These are phyloP conservation scores for Indicator indicator DNA, from an alignment of 2,113 vertebrate species.

Conservation along the genomic window DNA sequence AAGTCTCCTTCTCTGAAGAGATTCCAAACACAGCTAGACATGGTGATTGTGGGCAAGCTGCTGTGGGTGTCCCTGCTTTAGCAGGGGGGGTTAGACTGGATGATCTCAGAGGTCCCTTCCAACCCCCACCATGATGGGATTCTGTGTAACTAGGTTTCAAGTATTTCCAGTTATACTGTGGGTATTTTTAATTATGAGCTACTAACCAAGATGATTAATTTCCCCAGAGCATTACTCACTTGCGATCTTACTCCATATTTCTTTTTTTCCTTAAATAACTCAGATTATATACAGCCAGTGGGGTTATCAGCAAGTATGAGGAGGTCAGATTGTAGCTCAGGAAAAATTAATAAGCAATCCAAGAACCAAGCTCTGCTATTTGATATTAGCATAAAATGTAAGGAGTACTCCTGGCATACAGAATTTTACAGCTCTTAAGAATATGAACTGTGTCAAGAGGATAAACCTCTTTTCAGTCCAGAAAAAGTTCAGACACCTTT, in stretches of 20 bases:
- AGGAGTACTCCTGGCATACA: background rate
- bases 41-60: no score
- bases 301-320: background rate
- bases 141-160: background rate
- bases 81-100: no score
- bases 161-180: background rate
- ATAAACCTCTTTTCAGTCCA: background rate
- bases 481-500: background rate
- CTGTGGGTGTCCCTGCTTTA: no score
- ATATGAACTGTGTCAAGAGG: background rate
- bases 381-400: background rate
- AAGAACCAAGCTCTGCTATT: background rate
- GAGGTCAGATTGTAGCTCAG: background rate
- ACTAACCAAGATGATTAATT: background rate
- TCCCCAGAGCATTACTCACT: background rate
- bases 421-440: background rate
- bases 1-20: no score
- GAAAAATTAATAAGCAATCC: background rate
- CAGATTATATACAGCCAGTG: background rate
- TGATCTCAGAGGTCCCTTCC: no score
- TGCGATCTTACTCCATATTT: background rate
- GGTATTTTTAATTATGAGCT: conserved; percentile 5
- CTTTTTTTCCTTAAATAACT: background rate
- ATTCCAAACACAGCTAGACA: no score
- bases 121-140: no score